Conservation (phyloP, 37 sponge, comb jelly and placozoan genomes). For the Chondrilla cf. caribensis region DNA sequence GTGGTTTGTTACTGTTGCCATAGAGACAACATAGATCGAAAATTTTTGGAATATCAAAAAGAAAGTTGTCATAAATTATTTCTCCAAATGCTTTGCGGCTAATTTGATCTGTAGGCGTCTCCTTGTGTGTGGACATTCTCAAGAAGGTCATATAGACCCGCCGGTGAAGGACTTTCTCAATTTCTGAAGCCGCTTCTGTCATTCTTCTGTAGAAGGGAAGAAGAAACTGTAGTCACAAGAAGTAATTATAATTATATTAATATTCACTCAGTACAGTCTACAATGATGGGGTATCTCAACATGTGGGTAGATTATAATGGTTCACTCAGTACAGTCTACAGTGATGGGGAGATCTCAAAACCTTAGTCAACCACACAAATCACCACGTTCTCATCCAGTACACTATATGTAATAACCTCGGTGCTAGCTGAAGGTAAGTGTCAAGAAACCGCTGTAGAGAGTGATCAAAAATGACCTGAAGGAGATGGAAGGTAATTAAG, state of each 20-base stretch:
- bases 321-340: too few species aligned
- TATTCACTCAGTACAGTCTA: too few species aligned
- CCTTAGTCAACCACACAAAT: constrained; percentile 19
- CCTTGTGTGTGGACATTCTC: constrained; percentile 76
- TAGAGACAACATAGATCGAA: constrained; percentile 81
- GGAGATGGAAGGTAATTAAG: neutral
- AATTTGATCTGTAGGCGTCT: constrained; percentile 47
- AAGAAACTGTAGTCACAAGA: neutral
- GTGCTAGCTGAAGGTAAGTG: constrained; percentile 61
- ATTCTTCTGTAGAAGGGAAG: neutral
- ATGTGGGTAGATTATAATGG: too few species aligned
- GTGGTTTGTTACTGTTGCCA: constrained; percentile 49
- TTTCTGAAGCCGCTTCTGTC: constrained; percentile 6
- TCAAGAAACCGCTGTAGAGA: constrained; percentile 65
- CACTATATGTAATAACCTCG: constrained; percentile 41
- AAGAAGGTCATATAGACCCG: constrained; percentile 72
- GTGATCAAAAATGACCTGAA: constrained; percentile 67
- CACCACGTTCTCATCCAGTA: neutral
- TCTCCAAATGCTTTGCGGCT: constrained; percentile 42
- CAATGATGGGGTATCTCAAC: too few species aligned
- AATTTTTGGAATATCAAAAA: constrained; percentile 78
- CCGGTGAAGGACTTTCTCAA: constrained; percentile 39
- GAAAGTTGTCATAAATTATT: constrained; percentile 68
- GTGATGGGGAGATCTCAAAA: too few species aligned
- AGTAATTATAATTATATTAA: neutral